phyloP scores from a whole-genome alignment of 2,888 invertebrate genomes.

The Yponomeuta evonymella region DNA sequence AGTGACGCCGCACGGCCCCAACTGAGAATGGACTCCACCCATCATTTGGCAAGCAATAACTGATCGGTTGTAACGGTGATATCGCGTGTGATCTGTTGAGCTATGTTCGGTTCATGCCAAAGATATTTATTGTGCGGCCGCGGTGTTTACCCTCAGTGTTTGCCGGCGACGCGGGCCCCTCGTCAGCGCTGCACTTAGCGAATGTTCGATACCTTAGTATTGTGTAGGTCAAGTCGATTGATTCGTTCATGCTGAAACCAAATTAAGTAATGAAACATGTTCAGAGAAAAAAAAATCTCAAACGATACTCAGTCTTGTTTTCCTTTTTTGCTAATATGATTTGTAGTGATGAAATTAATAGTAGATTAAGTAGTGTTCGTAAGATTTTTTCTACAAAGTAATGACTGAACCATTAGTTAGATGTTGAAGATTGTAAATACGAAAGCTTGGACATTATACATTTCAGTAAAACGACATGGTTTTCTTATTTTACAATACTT shows the following conservation, averaged over 20 bases:
- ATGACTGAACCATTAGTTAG: conserved; percentile 71
- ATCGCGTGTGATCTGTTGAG: conserved; percentile 61
- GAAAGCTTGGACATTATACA: conserved; percentile 72
- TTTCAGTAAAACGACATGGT: conserved; percentile 32
- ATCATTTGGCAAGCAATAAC: conserved; percentile 51
- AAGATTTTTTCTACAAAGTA: conserved; percentile 64
- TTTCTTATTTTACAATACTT: conserved; percentile 6
- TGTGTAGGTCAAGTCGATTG: conserved; percentile 22
- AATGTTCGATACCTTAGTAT: conserved; percentile 12
- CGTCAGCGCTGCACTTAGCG: neutral
- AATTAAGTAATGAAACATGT: conserved; percentile 31
- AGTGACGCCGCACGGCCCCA: conserved; percentile 42
- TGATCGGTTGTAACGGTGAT: conserved; percentile 34
- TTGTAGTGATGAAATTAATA: conserved; percentile 53
- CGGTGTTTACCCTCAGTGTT: conserved; percentile 27
- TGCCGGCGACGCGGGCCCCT: conserved; percentile 29
- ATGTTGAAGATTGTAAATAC: conserved; percentile 72
- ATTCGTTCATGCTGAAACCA: conserved; percentile 52
- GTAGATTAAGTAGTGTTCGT: conserved; percentile 59
- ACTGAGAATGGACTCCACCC: conserved; percentile 30
- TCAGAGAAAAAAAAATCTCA: conserved; percentile 59
- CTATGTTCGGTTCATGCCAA: conserved; percentile 71
- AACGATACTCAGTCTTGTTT: conserved; percentile 69
- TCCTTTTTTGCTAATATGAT: conserved; percentile 60
- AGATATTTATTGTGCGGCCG: conserved; percentile 63